Base-by-base conservation (phyloP, 2,888 invertebrate species). In the Hyposoter dolosus region DNA sequence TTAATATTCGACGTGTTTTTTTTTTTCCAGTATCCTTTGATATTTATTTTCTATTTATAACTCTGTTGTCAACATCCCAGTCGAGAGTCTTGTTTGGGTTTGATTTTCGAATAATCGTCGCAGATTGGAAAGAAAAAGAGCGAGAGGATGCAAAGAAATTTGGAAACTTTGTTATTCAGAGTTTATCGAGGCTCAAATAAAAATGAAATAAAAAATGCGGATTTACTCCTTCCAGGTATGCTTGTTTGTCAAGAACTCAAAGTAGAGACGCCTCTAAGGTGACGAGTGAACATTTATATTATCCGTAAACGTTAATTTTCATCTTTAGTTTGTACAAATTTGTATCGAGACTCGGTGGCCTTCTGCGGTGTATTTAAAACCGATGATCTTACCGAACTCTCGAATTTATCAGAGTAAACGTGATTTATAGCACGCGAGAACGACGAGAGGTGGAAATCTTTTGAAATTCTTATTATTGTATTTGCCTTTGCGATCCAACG, bases 221-320 rank as follows among this genome's bases (percentile, higher is more conserved):
- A 90, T 89, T 90, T 88, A 76, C 90, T 47, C 89, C 90, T 92
- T 92, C 88, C 91, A 92, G 92, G 92, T 92, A 89, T 90, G 88
- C 88, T 83, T 90, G 90, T 88, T 90, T 90, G 83, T 86, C 91
- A 88, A 90, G 91, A 91, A 88, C 81, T 90, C 88, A 88, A 86
- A 91, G 87, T 90, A 91, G 90, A 88, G 77, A 84, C 81, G 83
- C 75, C 85, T 78, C 80, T 80, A 89, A 91, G 91, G 91, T 91
- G 91, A 92, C 91, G 89, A 89, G 50, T 76, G 23, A 76, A 74
- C 53, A 17, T 45, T 28, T 74, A 47, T 69, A 56, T 63, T 35
- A 47, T 23, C 7, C 60, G 15, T 23, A 32, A 35, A 68, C 28
- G 56, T 23, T 77, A 19, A 9, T 68, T 68, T 40, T 74, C 17